phyloP scores from a whole-genome alignment of 2,797 vertebrate genomes.

The Thamnophis elegans region DNA sequence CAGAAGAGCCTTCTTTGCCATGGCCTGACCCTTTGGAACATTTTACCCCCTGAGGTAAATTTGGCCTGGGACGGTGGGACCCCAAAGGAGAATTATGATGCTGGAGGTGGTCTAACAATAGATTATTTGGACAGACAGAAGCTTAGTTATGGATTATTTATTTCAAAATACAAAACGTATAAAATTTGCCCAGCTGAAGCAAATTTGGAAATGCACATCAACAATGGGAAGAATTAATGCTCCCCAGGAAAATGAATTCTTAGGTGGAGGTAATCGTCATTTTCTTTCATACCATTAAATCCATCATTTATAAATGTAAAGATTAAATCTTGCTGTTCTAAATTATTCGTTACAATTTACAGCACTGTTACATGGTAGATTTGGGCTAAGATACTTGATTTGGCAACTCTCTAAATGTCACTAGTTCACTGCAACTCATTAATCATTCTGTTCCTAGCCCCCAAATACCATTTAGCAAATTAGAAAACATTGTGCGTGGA shows the following conservation, averaged over 20 bases:
- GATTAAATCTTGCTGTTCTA: conserved; percentile 14
- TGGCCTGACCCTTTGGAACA: background rate
- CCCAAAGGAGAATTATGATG: background rate
- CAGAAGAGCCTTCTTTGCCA: no score
- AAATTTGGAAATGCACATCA: background rate
- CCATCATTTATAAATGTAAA: background rate
- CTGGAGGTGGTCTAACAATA: background rate
- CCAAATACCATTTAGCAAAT: conserved; percentile 25
- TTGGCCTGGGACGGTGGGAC: background rate
- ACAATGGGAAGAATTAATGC: background rate
- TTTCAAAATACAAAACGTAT: background rate
- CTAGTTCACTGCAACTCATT: conserved; percentile 19
- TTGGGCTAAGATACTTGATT: conserved; percentile 7
- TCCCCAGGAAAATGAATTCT: no score
- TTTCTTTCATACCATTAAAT: background rate
- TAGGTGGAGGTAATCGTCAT: background rate
- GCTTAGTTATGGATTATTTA: background rate
- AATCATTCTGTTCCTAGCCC: conserved; percentile 10
- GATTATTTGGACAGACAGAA: background rate
- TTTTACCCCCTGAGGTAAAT: background rate
- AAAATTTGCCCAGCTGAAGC: background rate
- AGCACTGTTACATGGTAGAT: background rate
- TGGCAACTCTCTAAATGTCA: conserved; percentile 19
- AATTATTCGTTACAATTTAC: conserved; percentile 24
- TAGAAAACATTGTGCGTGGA: background rate